These are phyloP conservation scores for Bedellia somnulentella DNA, from an alignment of 2,888 invertebrate genomes.

Conservation along the genomic window DNA sequence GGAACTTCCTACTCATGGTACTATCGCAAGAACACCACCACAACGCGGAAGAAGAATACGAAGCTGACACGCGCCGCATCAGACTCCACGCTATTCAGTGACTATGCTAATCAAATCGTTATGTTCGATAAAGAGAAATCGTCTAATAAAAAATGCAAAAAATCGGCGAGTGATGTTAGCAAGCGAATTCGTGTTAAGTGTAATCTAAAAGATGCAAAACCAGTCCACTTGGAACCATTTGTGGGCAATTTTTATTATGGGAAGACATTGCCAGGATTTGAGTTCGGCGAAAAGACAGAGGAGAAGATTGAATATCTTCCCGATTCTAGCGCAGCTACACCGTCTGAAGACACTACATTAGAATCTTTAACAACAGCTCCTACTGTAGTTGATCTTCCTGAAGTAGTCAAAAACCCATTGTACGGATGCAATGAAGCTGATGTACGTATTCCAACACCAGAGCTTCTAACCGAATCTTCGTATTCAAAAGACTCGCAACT, in stretches of 20 bases:
- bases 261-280: conserved; percentile 40
- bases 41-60: conserved; percentile 27
- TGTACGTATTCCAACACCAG: conserved; percentile 25
- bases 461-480: conserved; percentile 25
- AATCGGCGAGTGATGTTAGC: conserved; percentile 39
- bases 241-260: conserved; percentile 53
- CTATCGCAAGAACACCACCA: conserved; percentile 42
- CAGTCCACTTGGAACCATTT: conserved; percentile 46
- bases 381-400: conserved; percentile 38
- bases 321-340: conserved; percentile 42
- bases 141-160: conserved; percentile 35
- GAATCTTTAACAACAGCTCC: conserved; percentile 32
- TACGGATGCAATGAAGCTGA: conserved; percentile 39
- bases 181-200: conserved; percentile 38
- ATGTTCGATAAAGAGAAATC: conserved; percentile 40
- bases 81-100: conserved; percentile 54
- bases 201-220: conserved; percentile 31
- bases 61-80: conserved; percentile 37
- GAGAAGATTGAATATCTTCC: conserved; percentile 44
- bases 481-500: conserved; percentile 39
- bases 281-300: conserved; percentile 32
- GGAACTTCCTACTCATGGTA: conserved; percentile 57
- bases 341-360: conserved; percentile 36
- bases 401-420: conserved; percentile 40
- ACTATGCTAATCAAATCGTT: conserved; percentile 49